phyloP scores from a whole-genome alignment of 2,797 vertebrate genomes.

The Gymnothorax javanicus region DNA sequence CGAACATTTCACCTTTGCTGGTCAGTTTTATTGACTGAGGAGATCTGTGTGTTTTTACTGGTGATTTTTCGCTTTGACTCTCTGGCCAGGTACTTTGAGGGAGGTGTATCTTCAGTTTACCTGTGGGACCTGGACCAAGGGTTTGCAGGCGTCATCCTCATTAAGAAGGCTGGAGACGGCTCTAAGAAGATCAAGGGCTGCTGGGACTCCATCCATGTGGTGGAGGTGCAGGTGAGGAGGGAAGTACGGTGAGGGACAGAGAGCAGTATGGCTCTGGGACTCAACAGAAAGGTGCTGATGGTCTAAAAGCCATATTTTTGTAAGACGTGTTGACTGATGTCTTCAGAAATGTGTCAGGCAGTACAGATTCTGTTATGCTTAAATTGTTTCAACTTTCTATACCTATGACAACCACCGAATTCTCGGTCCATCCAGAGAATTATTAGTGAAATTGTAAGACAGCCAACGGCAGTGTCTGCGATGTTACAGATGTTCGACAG shows the following conservation, averaged over 20 bases:
- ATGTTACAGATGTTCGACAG: too few relatives aligned
- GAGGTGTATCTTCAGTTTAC: conserved; percentile 97
- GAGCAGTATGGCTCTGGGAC: not conserved
- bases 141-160: conserved; percentile 98
- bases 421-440: too few relatives aligned
- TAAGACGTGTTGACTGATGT: too few relatives aligned
- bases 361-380: too few relatives aligned
- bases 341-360: too few relatives aligned
- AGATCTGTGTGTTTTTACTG: conserved; percentile 21
- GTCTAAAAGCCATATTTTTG: too few relatives aligned
- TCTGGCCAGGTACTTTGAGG: conserved; percentile 91
- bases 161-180: conserved; percentile 98
- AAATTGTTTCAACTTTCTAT: too few relatives aligned
- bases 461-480: too few relatives aligned
- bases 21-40: conserved; percentile 6
- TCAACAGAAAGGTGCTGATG: conserved; percentile 5
- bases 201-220: conserved; percentile 99
- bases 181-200: conserved; percentile 99
- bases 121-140: conserved; percentile 99
- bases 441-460: too few relatives aligned
- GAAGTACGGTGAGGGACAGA: not conserved
- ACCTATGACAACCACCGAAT: too few relatives aligned
- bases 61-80: not conserved
- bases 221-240: conserved; percentile 94
- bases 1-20: not conserved